Conservation (phyloP, 2,888 invertebrate genomes). For the Alcis repandata region DNA sequence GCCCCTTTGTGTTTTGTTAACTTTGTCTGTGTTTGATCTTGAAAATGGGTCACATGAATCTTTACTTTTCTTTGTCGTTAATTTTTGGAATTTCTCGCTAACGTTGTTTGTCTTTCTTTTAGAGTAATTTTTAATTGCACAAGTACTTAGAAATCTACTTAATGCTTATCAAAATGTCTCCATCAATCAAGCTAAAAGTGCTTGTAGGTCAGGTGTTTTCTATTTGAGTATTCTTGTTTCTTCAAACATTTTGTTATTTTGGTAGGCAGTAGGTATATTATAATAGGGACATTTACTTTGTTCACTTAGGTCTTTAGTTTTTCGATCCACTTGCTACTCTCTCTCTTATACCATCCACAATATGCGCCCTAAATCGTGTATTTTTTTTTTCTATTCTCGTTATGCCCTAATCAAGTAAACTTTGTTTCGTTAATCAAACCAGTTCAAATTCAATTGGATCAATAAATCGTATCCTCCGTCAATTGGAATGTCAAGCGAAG, state of each 20-base stretch:
- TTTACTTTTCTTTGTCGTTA: constrained; percentile 32
- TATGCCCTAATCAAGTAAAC: constrained; percentile 7
- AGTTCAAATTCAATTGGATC: constrained; percentile 31
- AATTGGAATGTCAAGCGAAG: constrained; percentile 30
- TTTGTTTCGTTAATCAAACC: constrained; percentile 24
- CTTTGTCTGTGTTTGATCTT: constrained; percentile 34
- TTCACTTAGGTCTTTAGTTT: too few species aligned
- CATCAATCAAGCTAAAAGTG: too few species aligned
- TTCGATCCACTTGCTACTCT: too few species aligned
- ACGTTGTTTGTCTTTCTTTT: constrained; percentile 8
- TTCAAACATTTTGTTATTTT: too few species aligned
- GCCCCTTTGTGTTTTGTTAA: constrained; percentile 31
- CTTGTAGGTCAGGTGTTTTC: too few species aligned
- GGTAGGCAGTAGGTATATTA: too few species aligned
- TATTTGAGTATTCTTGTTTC: too few species aligned
- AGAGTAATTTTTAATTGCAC: neutral
- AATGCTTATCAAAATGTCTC: too few species aligned
- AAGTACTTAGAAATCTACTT: too few species aligned
- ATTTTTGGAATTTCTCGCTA: constrained; percentile 23
- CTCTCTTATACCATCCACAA: too few species aligned
- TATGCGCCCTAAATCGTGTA: too few species aligned
- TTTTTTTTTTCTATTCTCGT: constrained; percentile 22
- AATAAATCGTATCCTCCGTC: constrained; percentile 26
- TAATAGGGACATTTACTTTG: too few species aligned
- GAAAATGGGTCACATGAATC: constrained; percentile 36